Evolutionary conservation across 2,888 invertebrate genomes (phyloP).

Genomic region (Coenonympha glycerion): DNA sequence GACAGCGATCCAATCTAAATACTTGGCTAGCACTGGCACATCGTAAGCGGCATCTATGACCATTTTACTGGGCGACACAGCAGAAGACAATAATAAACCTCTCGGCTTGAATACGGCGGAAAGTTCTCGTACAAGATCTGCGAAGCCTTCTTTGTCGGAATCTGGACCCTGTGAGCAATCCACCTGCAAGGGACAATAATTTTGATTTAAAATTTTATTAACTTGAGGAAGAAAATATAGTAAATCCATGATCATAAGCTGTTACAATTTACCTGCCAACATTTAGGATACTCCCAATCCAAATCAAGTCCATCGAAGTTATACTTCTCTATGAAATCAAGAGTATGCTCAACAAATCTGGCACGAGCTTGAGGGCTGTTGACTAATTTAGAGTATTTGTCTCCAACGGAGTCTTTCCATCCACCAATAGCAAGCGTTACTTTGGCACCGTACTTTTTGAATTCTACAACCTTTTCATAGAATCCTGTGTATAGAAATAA

Average conservation of each 20-base stretch:
- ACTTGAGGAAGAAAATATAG: neutral
- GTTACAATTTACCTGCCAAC: slow-evolving; percentile 81
- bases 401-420: slow-evolving; percentile 95
- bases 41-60: slow-evolving; percentile 92
- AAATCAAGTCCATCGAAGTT: slow-evolving; percentile 95
- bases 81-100: slow-evolving; percentile 84
- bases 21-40: slow-evolving; percentile 82
- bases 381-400: slow-evolving; percentile 90
- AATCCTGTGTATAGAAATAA: slow-evolving; percentile 76
- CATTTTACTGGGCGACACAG: slow-evolving; percentile 91
- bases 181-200: slow-evolving; percentile 69
- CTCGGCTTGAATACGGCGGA: slow-evolving; percentile 79
- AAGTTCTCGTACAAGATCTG: slow-evolving; percentile 83
- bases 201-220: neutral
- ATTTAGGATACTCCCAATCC: slow-evolving; percentile 96
- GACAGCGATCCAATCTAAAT: slow-evolving; percentile 92
- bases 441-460: slow-evolving; percentile 87
- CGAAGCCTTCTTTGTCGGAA: slow-evolving; percentile 88
- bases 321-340: slow-evolving; percentile 86
- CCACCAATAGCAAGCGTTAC: slow-evolving; percentile 94
- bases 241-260: neutral
- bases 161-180: slow-evolving; percentile 89
- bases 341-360: slow-evolving; percentile 83
- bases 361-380: slow-evolving; percentile 83
- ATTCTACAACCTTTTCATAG: slow-evolving; percentile 87